These are phyloP conservation scores for Syngnathoides biaculeatus DNA, from an alignment of 2,113 vertebrate species.

Conservation along the genomic window DNA sequence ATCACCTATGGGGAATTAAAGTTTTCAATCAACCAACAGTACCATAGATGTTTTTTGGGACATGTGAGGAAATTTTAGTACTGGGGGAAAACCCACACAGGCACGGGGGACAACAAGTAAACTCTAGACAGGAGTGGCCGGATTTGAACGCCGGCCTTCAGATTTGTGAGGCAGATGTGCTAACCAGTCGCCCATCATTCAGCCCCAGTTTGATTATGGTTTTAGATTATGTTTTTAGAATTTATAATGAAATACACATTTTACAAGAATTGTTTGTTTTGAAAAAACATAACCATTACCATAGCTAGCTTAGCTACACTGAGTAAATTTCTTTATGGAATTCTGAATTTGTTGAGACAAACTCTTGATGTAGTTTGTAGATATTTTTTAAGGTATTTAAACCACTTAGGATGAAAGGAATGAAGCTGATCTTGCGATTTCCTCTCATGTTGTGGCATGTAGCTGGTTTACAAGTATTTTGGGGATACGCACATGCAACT, in stretches of 20 bases:
- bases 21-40: no score
- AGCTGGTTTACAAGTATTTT: neutral
- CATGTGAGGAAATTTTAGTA: no score
- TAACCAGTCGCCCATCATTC: no score
- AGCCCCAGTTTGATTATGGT: no score
- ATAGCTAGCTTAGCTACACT: neutral
- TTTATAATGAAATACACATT: slow-evolving; percentile 8
- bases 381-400: neutral
- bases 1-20: no score
- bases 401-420: no score
- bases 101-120: no score
- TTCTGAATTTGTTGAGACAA: neutral
- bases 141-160: no score
- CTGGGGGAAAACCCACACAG: no score
- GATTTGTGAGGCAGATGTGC: no score
- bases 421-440: neutral
- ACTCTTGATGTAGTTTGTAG: neutral
- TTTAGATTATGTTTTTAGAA: slow-evolving; percentile 22
- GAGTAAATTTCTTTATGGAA: slow-evolving; percentile 1
- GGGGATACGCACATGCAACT: neutral
- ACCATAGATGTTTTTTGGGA: no score
- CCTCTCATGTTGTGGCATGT: neutral
- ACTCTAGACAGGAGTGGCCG: no score
- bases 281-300: neutral
- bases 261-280: neutral